Percentiles rank a stretch among this genome's conserved stretches.
phyloP scores from a whole-genome alignment of 1,140 invertebrate species.

The Bradynema listronoti region DNA sequence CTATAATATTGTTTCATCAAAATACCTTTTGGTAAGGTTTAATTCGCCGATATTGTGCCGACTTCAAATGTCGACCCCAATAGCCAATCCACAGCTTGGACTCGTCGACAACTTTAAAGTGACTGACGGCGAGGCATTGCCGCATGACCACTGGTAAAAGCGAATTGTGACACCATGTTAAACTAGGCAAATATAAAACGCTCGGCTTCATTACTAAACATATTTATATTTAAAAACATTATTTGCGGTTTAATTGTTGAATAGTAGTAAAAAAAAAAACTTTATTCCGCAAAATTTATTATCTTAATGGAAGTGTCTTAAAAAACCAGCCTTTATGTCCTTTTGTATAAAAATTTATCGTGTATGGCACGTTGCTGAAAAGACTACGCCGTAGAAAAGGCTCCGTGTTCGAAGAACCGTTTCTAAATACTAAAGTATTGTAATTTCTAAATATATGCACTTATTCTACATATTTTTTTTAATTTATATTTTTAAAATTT shows the following conservation, averaged over 20 bases:
- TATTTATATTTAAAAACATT: neutral
- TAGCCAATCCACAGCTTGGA: slow-evolving; percentile 64
- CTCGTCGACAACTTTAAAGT: slow-evolving; percentile 50
- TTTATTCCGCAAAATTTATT: too few relatives aligned
- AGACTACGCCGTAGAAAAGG: slow-evolving; percentile 61
- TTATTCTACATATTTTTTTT: too few relatives aligned
- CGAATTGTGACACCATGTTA: slow-evolving; percentile 55
- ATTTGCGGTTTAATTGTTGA: neutral
- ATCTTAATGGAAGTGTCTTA: too few relatives aligned
- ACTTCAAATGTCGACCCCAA: slow-evolving; percentile 68
- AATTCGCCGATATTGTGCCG: slow-evolving; percentile 64
- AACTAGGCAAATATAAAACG: slow-evolving; percentile 33
- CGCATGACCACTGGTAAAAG: slow-evolving; percentile 51
- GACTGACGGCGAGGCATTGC: slow-evolving; percentile 24
- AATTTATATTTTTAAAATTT: slow-evolving; percentile 1
- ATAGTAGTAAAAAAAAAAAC: too few relatives aligned
- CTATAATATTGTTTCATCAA: neutral
- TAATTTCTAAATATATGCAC: too few relatives aligned
- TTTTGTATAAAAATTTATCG: slow-evolving; percentile 74
- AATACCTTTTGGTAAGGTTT: slow-evolving; percentile 76
- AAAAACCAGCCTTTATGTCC: slow-evolving; percentile 68
- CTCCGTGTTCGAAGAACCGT: slow-evolving; percentile 21
- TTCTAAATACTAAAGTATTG: too few relatives aligned
- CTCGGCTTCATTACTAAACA: slow-evolving; percentile 50
- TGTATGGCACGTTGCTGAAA: slow-evolving; percentile 80